phyloP scores from a whole-genome alignment of 2,888 invertebrate genomes.

The Chelonus formosanus region DNA sequence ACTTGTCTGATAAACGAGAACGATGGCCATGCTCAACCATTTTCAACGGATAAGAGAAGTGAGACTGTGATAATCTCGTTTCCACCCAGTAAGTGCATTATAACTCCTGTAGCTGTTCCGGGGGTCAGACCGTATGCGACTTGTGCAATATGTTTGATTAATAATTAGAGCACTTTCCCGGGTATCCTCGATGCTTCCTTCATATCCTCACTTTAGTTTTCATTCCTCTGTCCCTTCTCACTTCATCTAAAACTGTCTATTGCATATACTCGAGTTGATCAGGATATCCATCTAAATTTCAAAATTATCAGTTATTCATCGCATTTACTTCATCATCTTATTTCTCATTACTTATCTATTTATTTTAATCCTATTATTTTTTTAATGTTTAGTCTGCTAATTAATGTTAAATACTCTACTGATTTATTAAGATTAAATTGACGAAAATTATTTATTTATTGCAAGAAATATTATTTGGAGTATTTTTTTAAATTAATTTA shows the following conservation, averaged over 20 bases:
- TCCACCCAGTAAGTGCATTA: constrained; percentile 49
- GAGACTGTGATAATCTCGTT: constrained; percentile 48
- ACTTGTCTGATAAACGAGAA: constrained; percentile 8
- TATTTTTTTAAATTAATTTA: too few species aligned
- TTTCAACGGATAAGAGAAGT: constrained; percentile 30
- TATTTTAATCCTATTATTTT: too few species aligned
- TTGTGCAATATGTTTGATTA: constrained; percentile 51
- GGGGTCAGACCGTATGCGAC: constrained; percentile 42
- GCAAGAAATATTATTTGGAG: too few species aligned
- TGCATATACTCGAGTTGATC: not conserved
- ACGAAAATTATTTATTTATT: too few species aligned
- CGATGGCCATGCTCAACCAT: constrained; percentile 23
- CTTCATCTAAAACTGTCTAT: not conserved
- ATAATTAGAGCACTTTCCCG: constrained; percentile 50
- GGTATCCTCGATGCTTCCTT: constrained; percentile 35
- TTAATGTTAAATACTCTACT: too few species aligned
- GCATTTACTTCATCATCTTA: too few species aligned
- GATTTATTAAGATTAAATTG: too few species aligned
- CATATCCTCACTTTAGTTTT: constrained; percentile 24
- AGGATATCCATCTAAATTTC: too few species aligned
- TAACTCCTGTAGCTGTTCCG: constrained; percentile 41
- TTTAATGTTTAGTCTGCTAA: too few species aligned
- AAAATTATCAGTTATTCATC: too few species aligned
- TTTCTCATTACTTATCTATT: too few species aligned
- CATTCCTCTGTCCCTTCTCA: constrained; percentile 6